Evolutionary conservation across 2,113 vertebrate species (phyloP), one percentile per base, ranked within the genome.

Genomic region (Leucosticte australis): DNA sequence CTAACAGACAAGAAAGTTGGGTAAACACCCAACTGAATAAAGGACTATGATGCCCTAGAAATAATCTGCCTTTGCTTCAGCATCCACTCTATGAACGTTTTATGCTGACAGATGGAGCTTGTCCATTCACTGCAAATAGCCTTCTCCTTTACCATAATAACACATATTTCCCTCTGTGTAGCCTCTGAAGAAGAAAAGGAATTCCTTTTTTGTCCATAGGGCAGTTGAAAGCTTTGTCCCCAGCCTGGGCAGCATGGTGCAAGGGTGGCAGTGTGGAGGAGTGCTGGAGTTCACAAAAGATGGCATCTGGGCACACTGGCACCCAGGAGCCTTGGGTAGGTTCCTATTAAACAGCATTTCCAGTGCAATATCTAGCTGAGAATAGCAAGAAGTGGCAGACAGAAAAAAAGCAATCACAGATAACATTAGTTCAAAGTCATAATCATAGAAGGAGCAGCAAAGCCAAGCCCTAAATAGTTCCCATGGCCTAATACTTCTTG

Each of bases 11-110:
- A 49, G 67, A 80, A 92, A 69, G n/a, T 1, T 7, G 26, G 42
- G 6, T 59, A 55, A 68, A 82, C 77, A 1, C 8, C 26, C 41
- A 11, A 71, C 44, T 71, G 53, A 82, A 59, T 68, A 89, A 92
- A 83, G 44, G 47, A 68, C 28, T 65, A 8, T 20, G 55, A 78
- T 41, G 30, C 60, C 15, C 42, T 41, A 69, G 46, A 91, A 96
- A 65, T 73, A 35, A 53, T 39, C n/a, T 73, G 28, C 46, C 33
- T 90, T 69, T 62, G n/a, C 53, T 89, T 91, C 73, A 78, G 69
- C 57, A 52, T 63, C 26, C 13, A 9, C 15, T 59, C 37, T 30
- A 41, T n/a, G 30, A 44, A 49, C 0, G 0, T 44, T 90, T 79
- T 26, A n/a, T 57, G 49, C 41, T 69, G 56, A 84, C 2, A 2